Evolutionary conservation across 2,113 vertebrate species (phyloP), one percentile per base, ranked within the genome.

Genomic region (Caloenas nicobarica): DNA sequence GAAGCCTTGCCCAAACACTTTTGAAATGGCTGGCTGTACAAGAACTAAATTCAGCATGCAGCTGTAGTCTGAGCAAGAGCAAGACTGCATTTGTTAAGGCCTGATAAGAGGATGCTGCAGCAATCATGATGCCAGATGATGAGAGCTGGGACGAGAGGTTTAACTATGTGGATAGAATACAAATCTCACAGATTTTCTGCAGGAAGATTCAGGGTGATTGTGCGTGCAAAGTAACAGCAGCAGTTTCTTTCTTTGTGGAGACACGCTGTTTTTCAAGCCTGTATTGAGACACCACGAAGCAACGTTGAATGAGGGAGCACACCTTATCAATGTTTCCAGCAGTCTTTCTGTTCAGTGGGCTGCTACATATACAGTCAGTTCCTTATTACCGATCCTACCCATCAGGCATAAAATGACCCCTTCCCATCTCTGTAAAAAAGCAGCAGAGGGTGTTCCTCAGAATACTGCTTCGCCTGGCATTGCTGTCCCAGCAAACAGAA

Each of bases 101-200:
- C 64, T 88, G 71, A 90, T 65, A 92, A 96, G 86, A 95, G 88
- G 61, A 91, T 53, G 68, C 80, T 69, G 95, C 82, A 88, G 83
- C 77, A 97, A 81, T 91, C 72, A 60, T 3, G 2, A 89, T 51
- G 58, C 70, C 40, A 91, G 58, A 77, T 73, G 78, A 92, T 4
- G 15, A 92, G 68, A 80, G 81, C 51, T 81, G 11, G 53, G 58
- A 66, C 48, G 53, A 95, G 76, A 89, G 34, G 28, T 72, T 93
- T 72, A 91, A 60, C 48, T 84, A 25, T 91, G 82, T 81, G 88
- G 53, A 65, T 2, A 80, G 76, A 96, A 94, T 84, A 92, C 0
- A 0, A 92, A 95, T 93, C 16, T 78, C 77, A 4, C 51, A 50
- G 16, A 53, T 86, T 88, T 91, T 88, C 91, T 78, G 71, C 70